Conservation (phyloP, 1,140 invertebrate genomes). For the Heliconius himera region DNA sequence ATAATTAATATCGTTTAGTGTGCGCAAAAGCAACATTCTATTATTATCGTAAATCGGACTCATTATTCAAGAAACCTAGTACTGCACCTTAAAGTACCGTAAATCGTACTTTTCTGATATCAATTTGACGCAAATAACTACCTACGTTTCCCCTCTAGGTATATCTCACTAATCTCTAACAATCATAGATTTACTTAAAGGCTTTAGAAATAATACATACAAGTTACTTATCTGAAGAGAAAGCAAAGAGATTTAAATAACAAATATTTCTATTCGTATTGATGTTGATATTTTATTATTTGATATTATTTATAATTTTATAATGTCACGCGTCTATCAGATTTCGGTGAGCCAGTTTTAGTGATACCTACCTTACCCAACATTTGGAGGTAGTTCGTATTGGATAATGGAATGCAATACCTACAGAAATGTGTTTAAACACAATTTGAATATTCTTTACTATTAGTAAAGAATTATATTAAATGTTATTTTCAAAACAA, state of each 20-base stretch:
- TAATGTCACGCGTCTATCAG: too few species aligned
- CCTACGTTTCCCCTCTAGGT: neutral
- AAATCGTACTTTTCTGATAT: conserved; percentile 5
- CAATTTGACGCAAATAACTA: conserved; percentile 4
- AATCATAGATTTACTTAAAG: neutral
- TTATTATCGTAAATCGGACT: neutral
- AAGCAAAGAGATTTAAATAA: neutral
- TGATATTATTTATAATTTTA: neutral
- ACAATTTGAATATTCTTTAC: neutral
- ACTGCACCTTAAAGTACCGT: neutral
- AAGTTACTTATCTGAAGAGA: neutral
- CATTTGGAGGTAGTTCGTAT: too few species aligned
- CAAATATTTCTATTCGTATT: neutral
- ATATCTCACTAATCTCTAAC: neutral
- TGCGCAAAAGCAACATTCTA: neutral
- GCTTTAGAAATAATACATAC: neutral
- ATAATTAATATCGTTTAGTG: neutral
- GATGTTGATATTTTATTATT: too few species aligned
- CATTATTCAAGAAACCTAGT: neutral
- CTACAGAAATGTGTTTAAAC: too few species aligned
- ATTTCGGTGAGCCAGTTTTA: too few species aligned
- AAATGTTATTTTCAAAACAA: neutral
- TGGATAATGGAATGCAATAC: too few species aligned
- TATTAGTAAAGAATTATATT: neutral
- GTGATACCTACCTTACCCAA: too few species aligned